Evolutionary conservation across 2,113 vertebrate species (phyloP).

Genomic region (Nothobranchius furzeri): DNA sequence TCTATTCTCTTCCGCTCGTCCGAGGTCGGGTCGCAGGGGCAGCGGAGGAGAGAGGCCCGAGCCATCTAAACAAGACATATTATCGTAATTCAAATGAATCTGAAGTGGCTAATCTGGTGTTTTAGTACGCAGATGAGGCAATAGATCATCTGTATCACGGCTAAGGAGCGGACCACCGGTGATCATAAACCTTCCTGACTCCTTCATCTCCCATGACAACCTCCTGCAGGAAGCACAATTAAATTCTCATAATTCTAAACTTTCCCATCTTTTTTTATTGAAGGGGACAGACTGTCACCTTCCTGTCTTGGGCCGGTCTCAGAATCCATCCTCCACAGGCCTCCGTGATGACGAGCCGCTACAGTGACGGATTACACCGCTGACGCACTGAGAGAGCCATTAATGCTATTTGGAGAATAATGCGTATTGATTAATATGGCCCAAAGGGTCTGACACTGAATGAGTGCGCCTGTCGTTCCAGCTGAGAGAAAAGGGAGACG

Average conservation of each 20-base stretch:
- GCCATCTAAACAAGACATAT: neutral
- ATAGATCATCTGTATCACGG: conserved; percentile 4
- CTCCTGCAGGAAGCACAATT: conserved; percentile 36
- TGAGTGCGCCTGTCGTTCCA: conserved; percentile 48
- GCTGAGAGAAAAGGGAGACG: conserved; percentile 37
- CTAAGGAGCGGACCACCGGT: conserved; percentile 27
- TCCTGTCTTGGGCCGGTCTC: conserved; percentile 9
- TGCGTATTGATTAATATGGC: conserved; percentile 59
- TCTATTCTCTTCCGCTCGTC: too few relatives aligned
- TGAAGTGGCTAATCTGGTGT: neutral
- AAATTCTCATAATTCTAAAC: conserved; percentile 37
- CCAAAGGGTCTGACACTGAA: conserved; percentile 57
- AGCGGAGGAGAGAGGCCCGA: too few relatives aligned
- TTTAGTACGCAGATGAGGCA: conserved; percentile 27
- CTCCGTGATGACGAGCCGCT: conserved; percentile 32
- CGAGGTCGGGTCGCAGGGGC: too few relatives aligned
- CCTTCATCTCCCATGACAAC: conserved; percentile 17
- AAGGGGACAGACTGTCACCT: conserved; percentile 19
- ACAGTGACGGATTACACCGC: conserved; percentile 54
- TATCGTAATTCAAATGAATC: neutral
- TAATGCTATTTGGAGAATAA: conserved; percentile 68
- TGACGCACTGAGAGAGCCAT: conserved; percentile 51
- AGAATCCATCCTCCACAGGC: conserved; percentile 27
- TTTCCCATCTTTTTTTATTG: conserved; percentile 23
- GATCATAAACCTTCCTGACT: conserved; percentile 53